Percentiles rank a stretch among this genome's conserved stretches.
phyloP scores from a whole-genome alignment of 1,140 invertebrate species.

The Chironomus striatipennis region DNA sequence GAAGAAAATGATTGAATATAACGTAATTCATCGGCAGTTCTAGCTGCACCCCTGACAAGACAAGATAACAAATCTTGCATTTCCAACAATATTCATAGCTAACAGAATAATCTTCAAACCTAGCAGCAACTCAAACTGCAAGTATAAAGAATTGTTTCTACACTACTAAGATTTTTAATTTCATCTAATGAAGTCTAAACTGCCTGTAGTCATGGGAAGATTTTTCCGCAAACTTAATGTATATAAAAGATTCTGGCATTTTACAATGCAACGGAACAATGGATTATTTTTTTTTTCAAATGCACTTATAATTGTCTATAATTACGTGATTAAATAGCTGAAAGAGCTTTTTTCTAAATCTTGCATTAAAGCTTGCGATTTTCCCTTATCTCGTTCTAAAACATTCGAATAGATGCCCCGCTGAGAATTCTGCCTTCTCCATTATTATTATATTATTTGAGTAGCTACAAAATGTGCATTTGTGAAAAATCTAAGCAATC shows the following conservation, averaged over 20 bases:
- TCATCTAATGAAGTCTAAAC: no score
- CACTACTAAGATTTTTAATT: neutral
- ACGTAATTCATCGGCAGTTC: no score
- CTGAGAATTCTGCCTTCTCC: neutral
- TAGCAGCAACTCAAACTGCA: no score
- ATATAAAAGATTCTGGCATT: neutral
- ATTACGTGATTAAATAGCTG: neutral
- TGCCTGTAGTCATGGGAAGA: neutral
- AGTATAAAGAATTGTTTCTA: neutral
- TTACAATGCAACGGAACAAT: neutral
- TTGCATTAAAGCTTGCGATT: neutral
- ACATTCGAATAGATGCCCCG: neutral
- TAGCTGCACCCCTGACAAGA: no score
- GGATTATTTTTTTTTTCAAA: neutral
- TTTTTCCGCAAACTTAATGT: neutral
- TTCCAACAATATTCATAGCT: no score
- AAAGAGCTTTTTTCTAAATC: neutral
- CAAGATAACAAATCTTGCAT: no score
- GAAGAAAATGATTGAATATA: no score
- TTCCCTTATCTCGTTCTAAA: neutral
- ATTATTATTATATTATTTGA: neutral
- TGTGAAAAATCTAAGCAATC: neutral
- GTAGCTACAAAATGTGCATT: neutral
- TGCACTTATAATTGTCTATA: conserved; percentile 4
- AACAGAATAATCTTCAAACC: no score